A percentile compares a stretch with the other conserved stretches of the same genome.
phyloP scores from a whole-genome alignment of 2,888 invertebrate species.

The Pheosia tremula region DNA sequence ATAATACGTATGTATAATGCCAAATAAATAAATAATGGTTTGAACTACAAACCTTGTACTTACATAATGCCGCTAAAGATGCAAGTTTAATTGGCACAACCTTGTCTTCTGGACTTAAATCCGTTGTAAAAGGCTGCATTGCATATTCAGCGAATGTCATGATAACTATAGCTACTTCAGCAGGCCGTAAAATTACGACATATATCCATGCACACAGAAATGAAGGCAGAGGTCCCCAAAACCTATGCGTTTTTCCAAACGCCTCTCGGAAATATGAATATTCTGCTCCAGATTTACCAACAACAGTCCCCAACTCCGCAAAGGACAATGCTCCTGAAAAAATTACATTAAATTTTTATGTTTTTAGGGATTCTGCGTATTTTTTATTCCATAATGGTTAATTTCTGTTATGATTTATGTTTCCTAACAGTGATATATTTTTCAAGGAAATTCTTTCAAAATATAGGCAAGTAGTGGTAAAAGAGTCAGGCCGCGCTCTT shows the following conservation, averaged over 20 bases:
- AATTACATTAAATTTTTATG: neutral
- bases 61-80: conserved; percentile 87
- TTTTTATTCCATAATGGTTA: no score
- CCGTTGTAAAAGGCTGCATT: conserved; percentile 85
- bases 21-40: neutral
- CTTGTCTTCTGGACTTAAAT: conserved; percentile 71
- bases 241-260: conserved; percentile 87
- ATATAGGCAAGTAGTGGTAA: no score
- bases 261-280: conserved; percentile 92
- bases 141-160: conserved; percentile 91
- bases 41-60: conserved; percentile 44
- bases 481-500: no score
- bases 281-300: conserved; percentile 92
- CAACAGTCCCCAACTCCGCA: conserved; percentile 91
- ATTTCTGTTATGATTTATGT: no score
- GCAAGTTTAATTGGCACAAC: conserved; percentile 85
- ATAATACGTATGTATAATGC: rapidly evolving
- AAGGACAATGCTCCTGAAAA: conserved; percentile 90
- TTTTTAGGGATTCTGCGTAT: no score
- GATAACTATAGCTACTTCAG: conserved; percentile 90
- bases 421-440: no score
- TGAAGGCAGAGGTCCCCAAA: conserved; percentile 89
- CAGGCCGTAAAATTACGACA: conserved; percentile 89
- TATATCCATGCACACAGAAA: conserved; percentile 92
- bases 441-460: no score